These are phyloP conservation scores for Molorchus minor DNA, from an alignment of 2,888 invertebrate species.

Conservation along the genomic window DNA sequence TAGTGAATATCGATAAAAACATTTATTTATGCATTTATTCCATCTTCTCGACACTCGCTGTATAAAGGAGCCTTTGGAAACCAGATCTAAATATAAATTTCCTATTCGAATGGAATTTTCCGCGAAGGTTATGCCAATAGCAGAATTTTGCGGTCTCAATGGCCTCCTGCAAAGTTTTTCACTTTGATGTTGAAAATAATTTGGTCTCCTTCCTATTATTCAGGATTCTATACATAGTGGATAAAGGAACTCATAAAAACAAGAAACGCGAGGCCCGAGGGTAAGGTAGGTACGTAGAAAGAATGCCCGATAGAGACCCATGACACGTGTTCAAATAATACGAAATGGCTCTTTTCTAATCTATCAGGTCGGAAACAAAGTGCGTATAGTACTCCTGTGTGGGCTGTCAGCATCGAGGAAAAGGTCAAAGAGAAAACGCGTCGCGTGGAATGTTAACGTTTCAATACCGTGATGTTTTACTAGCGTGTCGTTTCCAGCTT, in stretches of 20 bases:
- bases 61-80: too few relatives aligned
- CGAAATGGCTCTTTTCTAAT: slow-evolving; percentile 12
- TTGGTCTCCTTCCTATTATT: slow-evolving; percentile 19
- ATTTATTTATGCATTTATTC: too few relatives aligned
- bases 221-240: slow-evolving; percentile 19
- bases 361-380: slow-evolving; percentile 7
- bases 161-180: slow-evolving; percentile 19
- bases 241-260: slow-evolving; percentile 27
- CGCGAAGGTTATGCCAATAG: neutral
- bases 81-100: too few relatives aligned
- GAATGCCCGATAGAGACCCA: slow-evolving; percentile 21
- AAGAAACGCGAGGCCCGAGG: slow-evolving; percentile 25
- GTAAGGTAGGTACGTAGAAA: slow-evolving; percentile 13
- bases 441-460: neutral
- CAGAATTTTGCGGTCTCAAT: slow-evolving; percentile 1
- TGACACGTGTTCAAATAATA: slow-evolving; percentile 34
- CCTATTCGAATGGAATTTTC: too few relatives aligned
- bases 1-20: too few relatives aligned
- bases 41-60: too few relatives aligned
- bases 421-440: neutral
- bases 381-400: neutral
- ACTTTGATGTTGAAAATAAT: slow-evolving; percentile 24
- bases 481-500: too few relatives aligned
- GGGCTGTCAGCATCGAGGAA: neutral
- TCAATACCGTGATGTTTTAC: too few relatives aligned